A percentile compares a stretch with the other conserved stretches of the same genome.
Conservation (phyloP, 2,797 vertebrate genomes). For the Poeciliopsis infans region DNA sequence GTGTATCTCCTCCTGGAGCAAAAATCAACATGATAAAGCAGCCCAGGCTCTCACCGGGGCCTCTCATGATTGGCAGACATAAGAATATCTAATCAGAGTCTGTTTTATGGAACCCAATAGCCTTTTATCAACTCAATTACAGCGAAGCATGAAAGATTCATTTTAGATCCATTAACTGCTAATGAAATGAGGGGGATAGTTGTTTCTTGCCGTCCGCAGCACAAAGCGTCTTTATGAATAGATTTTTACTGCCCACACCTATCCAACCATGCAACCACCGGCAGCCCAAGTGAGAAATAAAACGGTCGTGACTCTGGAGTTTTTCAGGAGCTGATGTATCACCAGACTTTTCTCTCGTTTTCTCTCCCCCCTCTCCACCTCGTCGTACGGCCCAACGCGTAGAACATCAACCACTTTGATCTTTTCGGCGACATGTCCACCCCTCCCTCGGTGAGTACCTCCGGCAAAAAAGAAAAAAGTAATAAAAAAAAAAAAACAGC, state of each 20-base stretch:
- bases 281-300: conserved; percentile 47
- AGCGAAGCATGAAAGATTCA: conserved; percentile 70
- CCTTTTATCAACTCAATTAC: conserved; percentile 78
- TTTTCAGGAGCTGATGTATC: conserved; percentile 57
- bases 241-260: conserved; percentile 52
- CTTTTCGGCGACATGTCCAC: conserved; percentile 99
- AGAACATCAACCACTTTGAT: conserved; percentile 99
- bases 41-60: conserved; percentile 38
- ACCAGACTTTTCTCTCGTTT: conserved; percentile 57
- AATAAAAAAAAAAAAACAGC: not conserved
- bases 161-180: conserved; percentile 81
- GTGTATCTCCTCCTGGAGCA: conserved; percentile 34
- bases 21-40: conserved; percentile 65
- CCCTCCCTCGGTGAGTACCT: conserved; percentile 93
- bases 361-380: conserved; percentile 27
- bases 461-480: not conserved
- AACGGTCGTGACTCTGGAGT: conserved; percentile 48
- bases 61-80: conserved; percentile 73
- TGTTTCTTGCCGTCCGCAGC: conserved; percentile 67
- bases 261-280: conserved; percentile 56
- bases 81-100: conserved; percentile 78
- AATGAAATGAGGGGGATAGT: conserved; percentile 69
- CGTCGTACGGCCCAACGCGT: conserved; percentile 35
- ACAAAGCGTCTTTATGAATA: conserved; percentile 64
- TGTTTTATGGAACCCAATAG: conserved; percentile 74